A percentile compares a stretch with the other conserved stretches of the same genome.
Evolutionary conservation across 1,140 invertebrate genomes (phyloP).

Genomic region (Laupala kohalensis): DNA sequence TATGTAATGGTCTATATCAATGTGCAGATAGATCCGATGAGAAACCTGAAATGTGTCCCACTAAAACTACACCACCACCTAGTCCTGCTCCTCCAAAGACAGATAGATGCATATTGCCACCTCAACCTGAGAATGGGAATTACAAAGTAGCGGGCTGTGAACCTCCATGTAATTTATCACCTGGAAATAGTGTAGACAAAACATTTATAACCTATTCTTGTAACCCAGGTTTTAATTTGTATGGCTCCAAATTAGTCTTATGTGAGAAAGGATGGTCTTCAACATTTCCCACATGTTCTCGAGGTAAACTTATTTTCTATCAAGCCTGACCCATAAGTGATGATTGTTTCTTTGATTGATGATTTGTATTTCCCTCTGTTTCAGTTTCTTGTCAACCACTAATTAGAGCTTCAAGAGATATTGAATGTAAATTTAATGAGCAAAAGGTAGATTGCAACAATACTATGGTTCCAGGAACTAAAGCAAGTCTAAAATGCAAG

Average conservation of each 20-base stretch:
- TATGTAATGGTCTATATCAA: constrained; percentile 41
- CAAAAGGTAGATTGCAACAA: constrained; percentile 18
- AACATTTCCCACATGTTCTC: constrained; percentile 16
- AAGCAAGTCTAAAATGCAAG: constrained; percentile 21
- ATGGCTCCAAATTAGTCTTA: constrained; percentile 19
- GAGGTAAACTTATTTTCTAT: background rate
- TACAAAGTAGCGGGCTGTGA: constrained; percentile 20
- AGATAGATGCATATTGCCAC: constrained; percentile 18
- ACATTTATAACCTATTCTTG: constrained; percentile 16
- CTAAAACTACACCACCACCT: background rate
- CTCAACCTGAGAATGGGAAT: constrained; percentile 18
- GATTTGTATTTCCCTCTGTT: background rate
- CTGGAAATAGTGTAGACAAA: background rate
- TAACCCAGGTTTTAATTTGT: constrained; percentile 18
- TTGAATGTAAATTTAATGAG: constrained; percentile 18
- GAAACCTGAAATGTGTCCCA: background rate
- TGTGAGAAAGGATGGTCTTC: constrained; percentile 19
- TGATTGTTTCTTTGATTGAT: background rate
- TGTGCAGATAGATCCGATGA: constrained; percentile 45
- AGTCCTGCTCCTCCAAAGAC: no score
- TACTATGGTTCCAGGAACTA: constrained; percentile 18
- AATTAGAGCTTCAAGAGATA: constrained; percentile 19
- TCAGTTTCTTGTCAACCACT: constrained; percentile 19
- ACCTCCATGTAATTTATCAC: constrained; percentile 13
- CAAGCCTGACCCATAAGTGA: no score